These are phyloP conservation scores for Eubucco bourcierii DNA, from an alignment of 2,113 vertebrate genomes.

Conservation along the genomic window DNA sequence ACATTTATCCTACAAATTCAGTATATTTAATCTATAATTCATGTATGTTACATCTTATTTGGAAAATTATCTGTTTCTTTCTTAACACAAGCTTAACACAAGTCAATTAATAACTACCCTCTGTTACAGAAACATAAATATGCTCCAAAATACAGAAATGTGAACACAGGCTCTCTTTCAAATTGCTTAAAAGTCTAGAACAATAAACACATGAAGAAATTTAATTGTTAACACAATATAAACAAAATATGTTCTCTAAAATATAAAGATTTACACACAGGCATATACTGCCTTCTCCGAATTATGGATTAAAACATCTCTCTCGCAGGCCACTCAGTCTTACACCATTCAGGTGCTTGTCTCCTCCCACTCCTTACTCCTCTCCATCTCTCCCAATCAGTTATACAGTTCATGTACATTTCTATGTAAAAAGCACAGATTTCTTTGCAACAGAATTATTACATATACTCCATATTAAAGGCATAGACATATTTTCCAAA, in stretches of 20 bases:
- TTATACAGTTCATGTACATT: background rate
- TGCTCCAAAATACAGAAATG: background rate
- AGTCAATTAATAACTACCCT: background rate
- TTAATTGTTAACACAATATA: background rate
- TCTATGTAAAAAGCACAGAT: background rate
- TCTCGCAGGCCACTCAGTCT: background rate
- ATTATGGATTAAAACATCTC: background rate
- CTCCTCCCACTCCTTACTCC: background rate
- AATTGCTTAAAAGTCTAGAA: background rate
- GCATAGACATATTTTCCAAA: background rate
- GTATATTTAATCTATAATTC: background rate
- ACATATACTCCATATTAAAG: background rate
- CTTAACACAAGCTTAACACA: background rate
- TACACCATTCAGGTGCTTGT: background rate
- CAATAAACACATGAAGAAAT: background rate
- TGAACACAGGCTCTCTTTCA: background rate
- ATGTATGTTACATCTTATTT: background rate
- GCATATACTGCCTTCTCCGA: background rate
- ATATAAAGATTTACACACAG: background rate
- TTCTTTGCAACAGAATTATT: background rate
- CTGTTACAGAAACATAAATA: background rate
- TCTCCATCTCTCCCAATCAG: rapidly evolving
- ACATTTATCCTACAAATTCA: background rate
- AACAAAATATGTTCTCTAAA: background rate
- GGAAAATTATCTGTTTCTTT: background rate